These are phyloP conservation scores for Fragum sueziense DNA, from an alignment of 2,888 invertebrate species.

Conservation along the genomic window DNA sequence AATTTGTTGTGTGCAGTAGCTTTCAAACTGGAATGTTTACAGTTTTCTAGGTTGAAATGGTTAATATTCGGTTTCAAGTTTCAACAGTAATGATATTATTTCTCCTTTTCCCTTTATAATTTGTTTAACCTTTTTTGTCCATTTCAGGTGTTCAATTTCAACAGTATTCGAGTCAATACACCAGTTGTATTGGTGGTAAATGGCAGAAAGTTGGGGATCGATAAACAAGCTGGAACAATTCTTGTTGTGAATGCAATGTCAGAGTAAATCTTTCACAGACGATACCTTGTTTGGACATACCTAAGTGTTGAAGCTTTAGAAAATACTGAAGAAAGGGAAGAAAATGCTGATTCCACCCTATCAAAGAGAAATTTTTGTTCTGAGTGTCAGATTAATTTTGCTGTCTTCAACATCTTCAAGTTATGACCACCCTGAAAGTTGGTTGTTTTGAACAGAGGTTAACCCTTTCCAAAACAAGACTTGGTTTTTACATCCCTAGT, in stretches of 20 bases:
- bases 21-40: too few relatives aligned
- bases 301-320: neutral
- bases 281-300: neutral
- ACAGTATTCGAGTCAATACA: slow-evolving; percentile 90
- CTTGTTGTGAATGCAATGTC: slow-evolving; percentile 66
- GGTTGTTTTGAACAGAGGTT: too few relatives aligned
- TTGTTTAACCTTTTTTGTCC: neutral
- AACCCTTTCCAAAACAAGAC: too few relatives aligned
- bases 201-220: slow-evolving; percentile 85
- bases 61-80: too few relatives aligned
- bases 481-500: too few relatives aligned
- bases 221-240: slow-evolving; percentile 76
- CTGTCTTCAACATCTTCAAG: neutral
- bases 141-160: slow-evolving; percentile 88
- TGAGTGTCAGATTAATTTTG: neutral
- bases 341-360: neutral
- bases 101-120: too few relatives aligned
- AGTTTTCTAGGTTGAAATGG: too few relatives aligned
- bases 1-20: too few relatives aligned
- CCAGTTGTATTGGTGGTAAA: slow-evolving; percentile 90
- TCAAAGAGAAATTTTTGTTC: too few relatives aligned
- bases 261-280: too few relatives aligned
- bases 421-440: too few relatives aligned
- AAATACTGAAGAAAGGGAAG: neutral
- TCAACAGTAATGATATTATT: too few relatives aligned